Evolutionary conservation across 2,797 vertebrate genomes (phyloP).

Genomic region (Trachops cirrhosus): DNA sequence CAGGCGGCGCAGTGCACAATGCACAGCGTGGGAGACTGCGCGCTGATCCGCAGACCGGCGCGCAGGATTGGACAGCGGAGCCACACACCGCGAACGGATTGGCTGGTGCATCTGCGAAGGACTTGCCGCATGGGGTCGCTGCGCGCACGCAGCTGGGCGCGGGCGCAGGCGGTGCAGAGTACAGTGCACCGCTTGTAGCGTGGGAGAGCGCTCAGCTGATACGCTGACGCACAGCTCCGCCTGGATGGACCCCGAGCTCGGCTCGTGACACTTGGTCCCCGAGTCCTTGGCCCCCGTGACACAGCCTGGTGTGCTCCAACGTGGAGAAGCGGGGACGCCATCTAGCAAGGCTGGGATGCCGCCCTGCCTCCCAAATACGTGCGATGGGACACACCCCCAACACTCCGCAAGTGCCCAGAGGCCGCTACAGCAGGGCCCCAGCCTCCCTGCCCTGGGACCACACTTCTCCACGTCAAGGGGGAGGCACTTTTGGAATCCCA

Average conservation of each 20-base stretch:
- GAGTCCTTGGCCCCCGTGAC: not conserved
- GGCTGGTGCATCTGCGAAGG: not conserved
- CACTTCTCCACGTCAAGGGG: not conserved
- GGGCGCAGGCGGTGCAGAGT: not conserved
- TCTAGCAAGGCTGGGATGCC: not conserved
- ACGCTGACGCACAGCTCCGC: not conserved
- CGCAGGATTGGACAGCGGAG: not conserved
- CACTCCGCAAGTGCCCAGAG: not conserved
- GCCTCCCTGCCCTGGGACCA: not conserved
- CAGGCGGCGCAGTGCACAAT: not conserved
- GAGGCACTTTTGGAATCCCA: not conserved
- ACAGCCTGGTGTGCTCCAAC: not conserved
- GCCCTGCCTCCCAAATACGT: not conserved
- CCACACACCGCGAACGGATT: not conserved
- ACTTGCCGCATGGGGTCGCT: not conserved
- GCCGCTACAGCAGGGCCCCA: not conserved
- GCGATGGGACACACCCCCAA: not conserved
- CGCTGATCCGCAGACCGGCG: not conserved
- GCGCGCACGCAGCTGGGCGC: not conserved
- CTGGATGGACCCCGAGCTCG: not conserved
- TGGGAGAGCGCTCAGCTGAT: not conserved
- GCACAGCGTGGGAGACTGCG: not conserved
- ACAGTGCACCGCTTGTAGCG: not conserved
- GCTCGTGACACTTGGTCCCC: not conserved
- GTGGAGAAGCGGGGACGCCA: not conserved